Conservation (phyloP, 2,888 invertebrate species). For the Macrosoma leucophasiata region DNA sequence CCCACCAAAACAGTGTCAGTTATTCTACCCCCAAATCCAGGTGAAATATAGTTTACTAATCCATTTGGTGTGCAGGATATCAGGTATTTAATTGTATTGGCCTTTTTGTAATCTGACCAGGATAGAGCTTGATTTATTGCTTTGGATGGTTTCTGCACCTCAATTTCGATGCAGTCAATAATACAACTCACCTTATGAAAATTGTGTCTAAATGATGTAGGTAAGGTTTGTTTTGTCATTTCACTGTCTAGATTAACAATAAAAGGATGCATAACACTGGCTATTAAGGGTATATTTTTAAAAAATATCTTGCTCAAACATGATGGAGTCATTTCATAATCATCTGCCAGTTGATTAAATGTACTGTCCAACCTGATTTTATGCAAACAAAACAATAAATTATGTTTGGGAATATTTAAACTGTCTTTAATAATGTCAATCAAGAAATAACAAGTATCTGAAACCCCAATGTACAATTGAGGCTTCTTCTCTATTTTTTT, state of each 20-base stretch:
- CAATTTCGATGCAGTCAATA: conserved; percentile 39
- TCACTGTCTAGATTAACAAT: conserved; percentile 18
- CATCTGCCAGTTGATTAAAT: conserved; percentile 15
- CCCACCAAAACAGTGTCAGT: conserved; percentile 22
- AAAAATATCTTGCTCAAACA: conserved; percentile 7
- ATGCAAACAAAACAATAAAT: conserved; percentile 15
- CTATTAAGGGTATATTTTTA: conserved; percentile 20
- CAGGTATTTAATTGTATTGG: too few relatives aligned
- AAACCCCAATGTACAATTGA: conserved; percentile 17
- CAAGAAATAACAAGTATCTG: conserved; percentile 6
- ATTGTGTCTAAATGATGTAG: conserved; percentile 27
- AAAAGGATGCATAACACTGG: conserved; percentile 23
- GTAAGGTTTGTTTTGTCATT: conserved; percentile 19
- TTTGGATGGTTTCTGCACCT: conserved; percentile 38
- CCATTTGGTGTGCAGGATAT: conserved; percentile 30
- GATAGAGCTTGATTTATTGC: conserved; percentile 32
- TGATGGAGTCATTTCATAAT: not conserved
- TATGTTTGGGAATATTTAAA: conserved; percentile 12
- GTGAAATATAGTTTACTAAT: conserved; percentile 28
- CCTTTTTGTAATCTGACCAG: conserved; percentile 43
- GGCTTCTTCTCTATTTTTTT: conserved; percentile 19
- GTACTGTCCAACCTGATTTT: conserved; percentile 16
- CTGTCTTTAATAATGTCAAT: conserved; percentile 7
- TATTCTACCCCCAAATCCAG: conserved; percentile 27
- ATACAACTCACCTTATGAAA: conserved; percentile 32